Base-by-base conservation (phyloP, 2,888 invertebrate species). In the Rhamphomyia laevipes region DNA sequence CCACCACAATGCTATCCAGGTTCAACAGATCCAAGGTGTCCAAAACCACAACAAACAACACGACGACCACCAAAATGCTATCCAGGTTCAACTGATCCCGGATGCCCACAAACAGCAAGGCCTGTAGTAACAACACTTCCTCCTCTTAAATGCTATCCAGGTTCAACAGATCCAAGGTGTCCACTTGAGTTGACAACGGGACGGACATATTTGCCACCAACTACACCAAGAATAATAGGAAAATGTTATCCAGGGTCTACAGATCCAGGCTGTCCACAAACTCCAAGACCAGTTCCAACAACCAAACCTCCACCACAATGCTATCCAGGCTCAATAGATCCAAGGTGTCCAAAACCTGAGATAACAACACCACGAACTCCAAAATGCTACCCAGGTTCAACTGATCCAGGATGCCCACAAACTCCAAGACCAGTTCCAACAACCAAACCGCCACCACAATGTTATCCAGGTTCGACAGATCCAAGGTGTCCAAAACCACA, bases 331-430 rank as follows among this genome's bases (percentile, higher is more conserved):
- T 51, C 51, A 12, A 38, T 64, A 1, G 66, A 70, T 45, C 67
- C 67, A 0, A 54, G 5, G 49, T 58, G 3, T 52, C 51, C 61
- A 12, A 58, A 59, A 1, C 27, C 3, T 15, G 2, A 2, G 9
- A 4, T 9, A 6, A 46, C 43, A 10, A 51, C 51, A 47, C 71
- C 72, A 49, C 67, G 66, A 35, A 69, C 59, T 4, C 57, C 53
- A n/a, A 52, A 52, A 4, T 68, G 67, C 47, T 66, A 59, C 40
- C 65, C 65, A 7, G 68, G 55, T 4, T 55, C 56, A 10, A 17
- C 64, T 0, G 68, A 71, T 47, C 68, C 68, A 0, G 58, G 67
- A 68, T 74, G 61, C 66, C 72, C 51, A 67, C 71, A 23, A 68
- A 68, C 23, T 7, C 23, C 23, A 27, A 4, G 9, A 9, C 23